These are phyloP conservation scores for Belonocnema kinseyi DNA, from an alignment of 1,140 invertebrate genomes.

Conservation along the genomic window DNA sequence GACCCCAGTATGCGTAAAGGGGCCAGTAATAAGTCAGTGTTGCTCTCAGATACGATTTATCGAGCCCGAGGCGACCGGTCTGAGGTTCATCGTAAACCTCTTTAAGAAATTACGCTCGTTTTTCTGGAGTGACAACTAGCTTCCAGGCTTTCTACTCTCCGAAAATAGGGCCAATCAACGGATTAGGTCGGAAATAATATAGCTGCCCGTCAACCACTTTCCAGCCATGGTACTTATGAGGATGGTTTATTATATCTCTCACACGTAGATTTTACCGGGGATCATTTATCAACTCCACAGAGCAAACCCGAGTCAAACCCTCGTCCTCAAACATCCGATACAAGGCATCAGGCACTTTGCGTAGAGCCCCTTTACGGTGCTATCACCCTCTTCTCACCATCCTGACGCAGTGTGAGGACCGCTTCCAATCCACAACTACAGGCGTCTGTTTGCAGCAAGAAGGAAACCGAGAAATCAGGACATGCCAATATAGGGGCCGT, in stretches of 20 bases:
- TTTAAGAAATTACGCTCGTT: neutral
- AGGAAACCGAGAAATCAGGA: too few relatives aligned
- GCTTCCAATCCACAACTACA: too few relatives aligned
- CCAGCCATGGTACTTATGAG: neutral
- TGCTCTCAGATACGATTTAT: conserved; percentile 53
- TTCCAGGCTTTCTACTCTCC: neutral
- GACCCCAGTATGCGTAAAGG: too few relatives aligned
- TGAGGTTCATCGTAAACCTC: conserved; percentile 24
- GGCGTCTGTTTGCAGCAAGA: too few relatives aligned
- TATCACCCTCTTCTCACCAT: too few relatives aligned
- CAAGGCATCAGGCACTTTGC: too few relatives aligned
- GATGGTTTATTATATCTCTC: neutral
- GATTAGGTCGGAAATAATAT: neutral
- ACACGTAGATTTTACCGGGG: neutral
- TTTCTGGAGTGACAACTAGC: neutral
- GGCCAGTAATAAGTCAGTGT: conserved; percentile 50
- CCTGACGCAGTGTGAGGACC: too few relatives aligned
- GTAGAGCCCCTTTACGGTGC: too few relatives aligned
- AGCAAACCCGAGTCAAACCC: neutral
- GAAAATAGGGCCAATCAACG: neutral
- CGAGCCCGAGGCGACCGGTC: conserved; percentile 45
- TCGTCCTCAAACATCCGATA: neutral
- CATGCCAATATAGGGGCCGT: too few relatives aligned
- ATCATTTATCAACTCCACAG: neutral
- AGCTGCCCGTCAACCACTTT: neutral